Base-by-base conservation (phyloP, 2,888 invertebrate genomes). In the Cistogaster globosa region DNA sequence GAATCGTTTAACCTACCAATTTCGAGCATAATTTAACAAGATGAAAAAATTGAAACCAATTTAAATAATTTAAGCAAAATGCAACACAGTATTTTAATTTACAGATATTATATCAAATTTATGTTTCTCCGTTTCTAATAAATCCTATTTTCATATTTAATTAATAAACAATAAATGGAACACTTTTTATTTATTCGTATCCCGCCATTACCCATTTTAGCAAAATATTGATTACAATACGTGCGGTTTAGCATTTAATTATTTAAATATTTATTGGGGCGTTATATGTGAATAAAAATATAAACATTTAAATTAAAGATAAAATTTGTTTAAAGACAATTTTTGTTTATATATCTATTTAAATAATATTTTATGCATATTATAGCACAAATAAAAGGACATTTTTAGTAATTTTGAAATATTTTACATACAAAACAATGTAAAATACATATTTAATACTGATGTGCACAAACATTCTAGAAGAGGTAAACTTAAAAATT, bases 221-320 rank as follows among this genome's bases (percentile, higher is more conserved):
- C 42, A 48, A 16, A 16, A 48, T 48, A 48, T 48, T 48, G 14
- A n/a, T 48, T 48, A 7, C 12, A 11, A 12, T 1, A 48, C 42
- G 42, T 63, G 63, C 26, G 74, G 38, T 32, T 75, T 63, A 42
- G 75, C 63, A 55, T 65, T 55, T 32, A n/a, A 22, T 32, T 65
- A 63, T 75, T 18, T 14, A 45, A 53, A 55, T 2, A 32, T 65
- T 75, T 65, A 14, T 63, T 42, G 55, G 53, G 22, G n/a, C 14
- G 26, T 62, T 53, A 26, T 45, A 45, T 26, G 45, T 57, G 32
- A 75, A 53, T 55, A 42, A 53, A 42, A 74, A 63, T 53, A 22
- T 12, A 0, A 8, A 53, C 36, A 45, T 63, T 20, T 42, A 42
- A 42, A 62, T 22, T 2, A 14, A 42, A 32, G 32, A 7, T 32